Percentiles rank a stretch among this genome's conserved stretches.
phyloP scores from a whole-genome alignment of 2,797 vertebrate species.

The Pseudotriccus pelzelni region DNA sequence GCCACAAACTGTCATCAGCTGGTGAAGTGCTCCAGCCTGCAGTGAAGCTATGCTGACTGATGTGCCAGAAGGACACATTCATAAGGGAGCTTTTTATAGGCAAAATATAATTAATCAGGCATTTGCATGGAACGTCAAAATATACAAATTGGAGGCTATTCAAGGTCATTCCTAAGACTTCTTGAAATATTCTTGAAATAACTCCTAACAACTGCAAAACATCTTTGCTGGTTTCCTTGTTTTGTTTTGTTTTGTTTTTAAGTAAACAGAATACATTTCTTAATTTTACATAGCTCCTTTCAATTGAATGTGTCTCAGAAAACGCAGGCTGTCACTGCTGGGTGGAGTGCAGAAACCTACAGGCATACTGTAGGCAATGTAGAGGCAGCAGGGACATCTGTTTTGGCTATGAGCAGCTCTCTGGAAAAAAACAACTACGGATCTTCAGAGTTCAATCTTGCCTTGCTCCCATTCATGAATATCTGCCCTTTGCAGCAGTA shows the following conservation, averaged over 20 bases:
- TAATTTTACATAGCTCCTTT: constrained; percentile 11
- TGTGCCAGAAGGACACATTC: not conserved
- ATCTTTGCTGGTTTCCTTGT: constrained; percentile 27
- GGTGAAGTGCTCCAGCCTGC: not conserved
- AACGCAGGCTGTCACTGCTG: not conserved
- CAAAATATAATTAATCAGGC: constrained; percentile 46
- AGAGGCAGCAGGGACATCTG: not conserved
- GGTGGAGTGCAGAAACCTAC: not conserved
- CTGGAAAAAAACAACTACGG: not conserved
- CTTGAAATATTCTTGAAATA: constrained; percentile 35
- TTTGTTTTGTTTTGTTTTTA: constrained; percentile 24
- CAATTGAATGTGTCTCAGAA: not conserved
- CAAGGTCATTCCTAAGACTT: constrained; percentile 26
- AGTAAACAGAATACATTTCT: constrained; percentile 25
- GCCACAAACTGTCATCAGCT: constrained; percentile 45
- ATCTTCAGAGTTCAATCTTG: not conserved
- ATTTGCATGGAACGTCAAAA: constrained; percentile 15
- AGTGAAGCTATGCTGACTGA: not conserved
- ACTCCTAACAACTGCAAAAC: constrained; percentile 52
- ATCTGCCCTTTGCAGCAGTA: not conserved
- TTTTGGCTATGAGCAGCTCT: not conserved
- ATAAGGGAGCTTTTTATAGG: constrained; percentile 25
- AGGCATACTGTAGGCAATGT: not conserved
- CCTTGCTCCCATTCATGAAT: not conserved
- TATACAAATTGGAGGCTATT: constrained; percentile 10